Evolutionary conservation across 2,113 vertebrate genomes (phyloP).

Genomic region (Stictonetta naevosa): DNA sequence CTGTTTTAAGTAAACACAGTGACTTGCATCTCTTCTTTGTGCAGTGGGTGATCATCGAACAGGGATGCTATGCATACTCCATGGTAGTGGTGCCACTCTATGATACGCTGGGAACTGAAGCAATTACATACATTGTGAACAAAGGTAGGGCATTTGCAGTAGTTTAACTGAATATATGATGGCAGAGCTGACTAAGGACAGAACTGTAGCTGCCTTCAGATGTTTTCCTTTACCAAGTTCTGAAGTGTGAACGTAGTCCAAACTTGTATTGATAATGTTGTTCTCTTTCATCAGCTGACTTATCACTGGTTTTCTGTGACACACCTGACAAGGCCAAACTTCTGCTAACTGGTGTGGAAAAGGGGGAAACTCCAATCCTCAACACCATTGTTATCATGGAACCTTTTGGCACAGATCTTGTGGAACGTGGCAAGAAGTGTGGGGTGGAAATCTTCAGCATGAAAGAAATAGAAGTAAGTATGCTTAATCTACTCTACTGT

Average conservation of each 20-base stretch:
- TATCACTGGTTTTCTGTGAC: slow-evolving; percentile 92
- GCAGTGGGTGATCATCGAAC: slow-evolving; percentile 94
- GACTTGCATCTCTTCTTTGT: background rate
- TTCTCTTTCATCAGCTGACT: slow-evolving; percentile 72
- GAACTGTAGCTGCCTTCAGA: background rate
- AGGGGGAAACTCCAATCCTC: slow-evolving; percentile 76
- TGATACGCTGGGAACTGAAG: slow-evolving; percentile 91
- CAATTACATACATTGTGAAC: slow-evolving; percentile 88
- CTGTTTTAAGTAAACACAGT: background rate
- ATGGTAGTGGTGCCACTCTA: slow-evolving; percentile 94
- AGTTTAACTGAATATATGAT: background rate
- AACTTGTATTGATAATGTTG: background rate
- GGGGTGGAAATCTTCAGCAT: slow-evolving; percentile 87
- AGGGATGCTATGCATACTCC: slow-evolving; percentile 92
- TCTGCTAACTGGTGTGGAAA: slow-evolving; percentile 82
- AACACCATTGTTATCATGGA: slow-evolving; percentile 89
- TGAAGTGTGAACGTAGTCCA: background rate
- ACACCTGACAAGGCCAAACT: slow-evolving; percentile 85
- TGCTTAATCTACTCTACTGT: background rate
- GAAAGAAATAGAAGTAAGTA: slow-evolving; percentile 86
- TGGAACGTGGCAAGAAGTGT: slow-evolving; percentile 78
- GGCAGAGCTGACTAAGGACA: background rate
- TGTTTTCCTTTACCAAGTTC: background rate
- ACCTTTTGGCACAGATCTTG: slow-evolving; percentile 80
- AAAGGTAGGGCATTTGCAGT: slow-evolving; percentile 80